phyloP scores from a whole-genome alignment of 2,797 vertebrate species.

The Acrossocheilus fasciatus region DNA sequence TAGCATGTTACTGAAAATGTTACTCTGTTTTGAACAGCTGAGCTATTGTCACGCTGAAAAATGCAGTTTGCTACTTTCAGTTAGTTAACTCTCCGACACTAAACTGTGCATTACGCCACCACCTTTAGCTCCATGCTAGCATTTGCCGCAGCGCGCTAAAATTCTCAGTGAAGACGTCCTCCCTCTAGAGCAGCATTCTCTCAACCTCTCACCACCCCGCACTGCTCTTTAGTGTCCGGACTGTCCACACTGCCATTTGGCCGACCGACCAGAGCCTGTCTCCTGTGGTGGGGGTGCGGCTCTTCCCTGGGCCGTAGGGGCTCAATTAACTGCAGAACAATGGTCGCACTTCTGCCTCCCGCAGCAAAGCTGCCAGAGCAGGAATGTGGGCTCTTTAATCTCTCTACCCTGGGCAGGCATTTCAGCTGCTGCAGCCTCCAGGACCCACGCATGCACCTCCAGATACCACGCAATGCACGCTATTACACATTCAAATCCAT shows the following conservation, averaged over 20 bases:
- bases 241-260: conserved; percentile 54
- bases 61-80: background rate
- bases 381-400: conserved; percentile 70
- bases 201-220: conserved; percentile 36
- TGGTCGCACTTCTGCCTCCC: conserved; percentile 59
- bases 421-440: conserved; percentile 49
- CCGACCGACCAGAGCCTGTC: conserved; percentile 41
- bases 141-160: conserved; percentile 30
- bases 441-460: conserved; percentile 53
- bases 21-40: background rate
- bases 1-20: background rate
- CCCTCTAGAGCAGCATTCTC: conserved; percentile 17
- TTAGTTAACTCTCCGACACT: background rate
- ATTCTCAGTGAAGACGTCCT: conserved; percentile 36
- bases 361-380: conserved; percentile 77
- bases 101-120: background rate
- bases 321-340: conserved; percentile 71
- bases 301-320: conserved; percentile 52
- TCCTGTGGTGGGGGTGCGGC: conserved; percentile 51
- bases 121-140: background rate
- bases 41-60: background rate
- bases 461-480: conserved; percentile 31
- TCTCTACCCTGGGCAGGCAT: conserved; percentile 73
- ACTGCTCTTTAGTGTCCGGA: conserved; percentile 39
- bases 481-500: conserved; percentile 49